Evolutionary conservation across 2,113 vertebrate species (phyloP), one percentile per base, ranked within the genome.

Genomic region (Semnornis frantzii): DNA sequence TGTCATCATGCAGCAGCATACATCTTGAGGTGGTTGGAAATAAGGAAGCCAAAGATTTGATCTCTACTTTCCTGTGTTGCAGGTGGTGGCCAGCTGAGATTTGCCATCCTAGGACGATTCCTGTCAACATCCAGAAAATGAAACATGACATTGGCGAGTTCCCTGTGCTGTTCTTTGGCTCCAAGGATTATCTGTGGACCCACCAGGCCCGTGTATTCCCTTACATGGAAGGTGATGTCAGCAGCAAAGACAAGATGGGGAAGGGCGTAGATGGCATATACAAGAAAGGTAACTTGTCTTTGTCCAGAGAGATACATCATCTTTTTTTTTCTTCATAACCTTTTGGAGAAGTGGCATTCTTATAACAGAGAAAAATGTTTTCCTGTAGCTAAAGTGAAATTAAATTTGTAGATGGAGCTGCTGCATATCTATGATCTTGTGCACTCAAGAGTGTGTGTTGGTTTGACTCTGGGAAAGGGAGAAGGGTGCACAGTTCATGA

Each of bases 11-110:
- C 21, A 60, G 71, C 79, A 85, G 55, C 15, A 8, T 70, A 69
- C 11, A 82, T 77, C 33, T 89, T 89, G 46, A 84, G 80, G 24
- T 25, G 2, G 9, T 16, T 68, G n/a, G 31, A 86, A 84, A 30
- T 34, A 9, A 5, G 8, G 39, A 71, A 60, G 39, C 23, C 59
- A 52, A 59, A 79, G n/a, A 12, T 73, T 84, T 70, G 24, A 88
- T 86, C 65, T 70, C n/a, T 30, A 5, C 16, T 82, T 87, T 12
- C 27, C 27, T 84, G 25, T 93, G 81, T 94, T 84, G 28, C 72
- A 99, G 99, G 95, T 99, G 99, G 99, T 99, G 99, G 99, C 99
- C 99, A 19, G 99, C 99, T 57, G 99, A 99, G 96, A 98, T 99
- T 84, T 99, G 99, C 91, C 98, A 99, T 97, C 99, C 99, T 59